Percentiles rank a stretch among this genome's conserved stretches.
These are phyloP conservation scores for Strix uralensis DNA, from an alignment of 2,113 vertebrate genomes.

Conservation along the genomic window DNA sequence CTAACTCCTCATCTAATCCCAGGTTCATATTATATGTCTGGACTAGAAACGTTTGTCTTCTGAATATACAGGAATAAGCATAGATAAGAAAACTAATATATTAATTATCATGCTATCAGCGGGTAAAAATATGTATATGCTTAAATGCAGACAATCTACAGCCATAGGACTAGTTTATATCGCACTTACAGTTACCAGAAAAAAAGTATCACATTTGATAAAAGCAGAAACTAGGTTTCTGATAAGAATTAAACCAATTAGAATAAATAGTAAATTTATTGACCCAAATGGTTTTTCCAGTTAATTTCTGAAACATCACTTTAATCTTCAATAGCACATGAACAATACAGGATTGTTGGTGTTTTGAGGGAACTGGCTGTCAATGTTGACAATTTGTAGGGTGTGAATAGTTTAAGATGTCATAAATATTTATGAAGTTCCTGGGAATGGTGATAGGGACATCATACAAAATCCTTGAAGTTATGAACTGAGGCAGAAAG, in stretches of 20 bases:
- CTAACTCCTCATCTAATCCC: neutral
- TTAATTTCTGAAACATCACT: constrained; percentile 15
- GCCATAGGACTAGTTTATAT: neutral
- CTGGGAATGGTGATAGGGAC: neutral
- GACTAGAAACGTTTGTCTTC: neutral
- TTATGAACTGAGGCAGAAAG: constrained; percentile 9
- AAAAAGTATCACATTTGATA: neutral
- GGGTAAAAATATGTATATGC: neutral
- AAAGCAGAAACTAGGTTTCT: neutral
- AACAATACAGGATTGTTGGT: neutral
- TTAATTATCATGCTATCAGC: neutral
- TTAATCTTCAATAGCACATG: neutral
- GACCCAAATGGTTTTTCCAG: neutral
- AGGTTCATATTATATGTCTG: neutral
- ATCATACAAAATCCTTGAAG: neutral
- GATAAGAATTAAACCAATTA: neutral
- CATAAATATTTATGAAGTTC: constrained; percentile 36
- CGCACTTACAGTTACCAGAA: neutral
- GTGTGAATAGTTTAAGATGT: constrained; percentile 17
- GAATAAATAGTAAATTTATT: neutral
- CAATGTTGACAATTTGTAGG: constrained; percentile 16
- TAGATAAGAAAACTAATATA: neutral
- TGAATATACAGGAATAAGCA: neutral
- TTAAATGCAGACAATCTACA: neutral
- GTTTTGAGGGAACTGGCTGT: neutral